Evolutionary conservation across 2,797 vertebrate species (phyloP), one percentile per base, ranked within the genome.

Genomic region (Bradypodion pumilum): DNA sequence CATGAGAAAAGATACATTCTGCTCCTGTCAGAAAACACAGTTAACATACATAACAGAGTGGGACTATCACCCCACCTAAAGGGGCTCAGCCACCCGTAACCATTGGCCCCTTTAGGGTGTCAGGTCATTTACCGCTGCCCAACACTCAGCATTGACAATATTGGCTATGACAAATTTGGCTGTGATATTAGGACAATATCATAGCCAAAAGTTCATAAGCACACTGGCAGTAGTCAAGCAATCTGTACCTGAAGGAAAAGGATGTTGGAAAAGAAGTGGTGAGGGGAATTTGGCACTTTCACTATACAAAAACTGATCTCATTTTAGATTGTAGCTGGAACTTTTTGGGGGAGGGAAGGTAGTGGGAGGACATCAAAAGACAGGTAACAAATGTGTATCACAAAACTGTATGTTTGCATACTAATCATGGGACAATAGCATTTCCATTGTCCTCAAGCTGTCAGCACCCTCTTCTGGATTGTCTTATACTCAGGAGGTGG

Each of bases 381-480:
- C 21, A 29, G 46, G 25, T 4, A 74, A 15, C 65, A 37, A 6
- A 66, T n/a, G 0, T 1, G 0, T 12, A 80, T 12, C n/a, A 25
- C 27, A 77, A 23, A 56, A 37, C 0, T 21, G n/a, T n/a, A 66
- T 74, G 21, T 56, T 56, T 56, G 23, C 16, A 49, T 19, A 40
- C n/a, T 13, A 16, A 76, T 13, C 60, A 13, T 13, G 25, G 35
- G 3, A 40, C 2, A 56, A 21, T n/a, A 35, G 16, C 29, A 46
- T 37, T 0, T 5, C 37, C 13, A 35, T 46, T 1, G 23, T 74
- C 84, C 62, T 60, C 1, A 46, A 75, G 74, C 72, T 42, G 62
- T 40, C 76, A 90, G 79, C 32, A 86, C 62, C 65, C 77, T 84
- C 75, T 83, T 83, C 86, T 88, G 87, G 79, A 89, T 72, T 40